Evolutionary conservation across 1,140 invertebrate species (phyloP).

Genomic region (Cryptotermes secundus): DNA sequence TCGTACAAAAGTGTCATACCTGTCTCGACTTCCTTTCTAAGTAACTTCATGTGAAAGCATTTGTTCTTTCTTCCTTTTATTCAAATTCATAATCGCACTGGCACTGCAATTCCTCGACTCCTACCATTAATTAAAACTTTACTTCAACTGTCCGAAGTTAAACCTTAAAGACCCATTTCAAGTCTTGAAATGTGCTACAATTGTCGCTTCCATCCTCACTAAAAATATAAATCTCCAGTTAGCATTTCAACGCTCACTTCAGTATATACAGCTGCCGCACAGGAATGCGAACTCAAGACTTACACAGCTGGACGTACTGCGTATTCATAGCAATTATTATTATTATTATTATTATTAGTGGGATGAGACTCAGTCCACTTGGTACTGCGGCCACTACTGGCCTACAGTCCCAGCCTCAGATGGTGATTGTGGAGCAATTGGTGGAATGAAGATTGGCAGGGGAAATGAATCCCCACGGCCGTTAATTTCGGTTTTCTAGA

Average conservation of each 20-base stretch:
- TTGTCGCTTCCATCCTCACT: neutral
- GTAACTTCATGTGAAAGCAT: neutral
- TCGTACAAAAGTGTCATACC: neutral
- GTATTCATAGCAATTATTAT: too few species aligned
- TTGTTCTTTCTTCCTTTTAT: constrained; percentile 8
- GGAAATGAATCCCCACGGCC: too few species aligned
- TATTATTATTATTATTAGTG: too few species aligned
- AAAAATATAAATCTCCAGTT: neutral
- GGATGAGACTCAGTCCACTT: too few species aligned
- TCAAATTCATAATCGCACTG: neutral
- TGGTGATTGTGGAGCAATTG: too few species aligned
- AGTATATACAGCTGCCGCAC: neutral
- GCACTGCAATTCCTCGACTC: neutral
- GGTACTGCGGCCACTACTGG: too few species aligned
- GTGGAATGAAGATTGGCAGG: too few species aligned
- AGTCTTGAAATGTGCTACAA: neutral
- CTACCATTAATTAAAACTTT: constrained; percentile 15
- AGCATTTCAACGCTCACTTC: neutral
- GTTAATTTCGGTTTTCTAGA: too few species aligned
- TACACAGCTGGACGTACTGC: too few species aligned
- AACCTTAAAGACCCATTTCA: neutral
- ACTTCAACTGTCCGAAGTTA: neutral
- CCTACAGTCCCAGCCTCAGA: too few species aligned
- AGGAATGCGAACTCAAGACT: too few species aligned
- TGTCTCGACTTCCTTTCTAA: neutral